phyloP scores from a whole-genome alignment of 2,888 invertebrate species.

The Anticlea derivata region DNA sequence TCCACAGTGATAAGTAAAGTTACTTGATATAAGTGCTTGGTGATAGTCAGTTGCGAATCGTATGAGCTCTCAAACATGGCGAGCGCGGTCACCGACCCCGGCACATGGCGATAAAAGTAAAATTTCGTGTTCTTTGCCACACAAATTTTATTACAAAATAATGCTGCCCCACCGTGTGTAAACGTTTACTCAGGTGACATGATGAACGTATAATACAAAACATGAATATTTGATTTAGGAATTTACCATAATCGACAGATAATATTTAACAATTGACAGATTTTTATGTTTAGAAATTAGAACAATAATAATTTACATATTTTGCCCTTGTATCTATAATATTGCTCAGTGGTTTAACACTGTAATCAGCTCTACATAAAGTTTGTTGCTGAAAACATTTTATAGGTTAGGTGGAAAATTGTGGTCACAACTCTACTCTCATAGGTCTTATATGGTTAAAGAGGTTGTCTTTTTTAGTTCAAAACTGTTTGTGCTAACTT shows the following conservation, averaged over 20 bases:
- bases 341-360: too few relatives aligned
- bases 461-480: too few relatives aligned
- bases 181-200: conserved; percentile 38
- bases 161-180: conserved; percentile 37
- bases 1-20: neutral
- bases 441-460: too few relatives aligned
- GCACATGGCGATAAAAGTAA: conserved; percentile 74
- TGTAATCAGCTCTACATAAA: too few relatives aligned
- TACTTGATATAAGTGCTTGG: conserved; percentile 26
- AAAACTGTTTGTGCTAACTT: too few relatives aligned
- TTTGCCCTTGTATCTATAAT: too few relatives aligned
- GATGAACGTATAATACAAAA: conserved; percentile 1
- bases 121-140: conserved; percentile 61
- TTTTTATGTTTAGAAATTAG: too few relatives aligned
- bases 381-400: too few relatives aligned
- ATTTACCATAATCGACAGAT: too few relatives aligned
- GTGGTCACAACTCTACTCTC: too few relatives aligned
- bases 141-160: conserved; percentile 51
- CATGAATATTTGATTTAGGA: neutral
- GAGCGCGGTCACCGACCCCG: conserved; percentile 52
- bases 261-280: neutral
- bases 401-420: too few relatives aligned
- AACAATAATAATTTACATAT: too few relatives aligned
- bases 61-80: conserved; percentile 53
- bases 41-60: conserved; percentile 47